These are phyloP conservation scores for Ctenomys sociabilis DNA, from an alignment of 2,113 vertebrate genomes.

Conservation along the genomic window DNA sequence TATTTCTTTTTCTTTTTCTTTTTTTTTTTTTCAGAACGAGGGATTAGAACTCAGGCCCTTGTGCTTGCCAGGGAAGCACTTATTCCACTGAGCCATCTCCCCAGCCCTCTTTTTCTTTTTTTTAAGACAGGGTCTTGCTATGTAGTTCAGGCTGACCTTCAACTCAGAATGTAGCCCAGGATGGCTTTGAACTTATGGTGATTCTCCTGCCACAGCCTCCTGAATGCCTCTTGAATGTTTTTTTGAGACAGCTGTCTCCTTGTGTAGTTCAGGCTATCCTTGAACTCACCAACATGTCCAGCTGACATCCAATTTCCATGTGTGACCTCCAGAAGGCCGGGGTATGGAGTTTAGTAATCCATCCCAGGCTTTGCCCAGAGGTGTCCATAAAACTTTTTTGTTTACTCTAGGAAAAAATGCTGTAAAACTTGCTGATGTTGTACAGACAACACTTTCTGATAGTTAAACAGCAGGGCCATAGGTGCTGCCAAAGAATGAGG, in stretches of 20 bases:
- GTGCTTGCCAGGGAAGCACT: too few relatives aligned
- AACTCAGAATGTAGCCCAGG: background rate
- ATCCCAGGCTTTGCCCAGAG: slow-evolving; percentile 67
- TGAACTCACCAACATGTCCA: background rate
- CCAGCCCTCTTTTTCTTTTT: too few relatives aligned
- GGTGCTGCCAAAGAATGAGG: slow-evolving; percentile 83
- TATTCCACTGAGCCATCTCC: too few relatives aligned
- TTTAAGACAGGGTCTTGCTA: background rate
- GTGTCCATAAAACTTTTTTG: slow-evolving; percentile 58
- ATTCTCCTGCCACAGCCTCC: background rate
- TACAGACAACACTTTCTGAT: slow-evolving; percentile 78
- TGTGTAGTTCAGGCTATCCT: background rate
- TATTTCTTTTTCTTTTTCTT: too few relatives aligned
- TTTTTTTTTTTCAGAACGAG: too few relatives aligned
- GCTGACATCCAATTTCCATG: background rate
- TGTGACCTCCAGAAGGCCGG: background rate
- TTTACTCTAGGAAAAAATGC: slow-evolving; percentile 76
- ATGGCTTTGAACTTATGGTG: background rate
- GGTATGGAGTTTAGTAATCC: slow-evolving; percentile 73
- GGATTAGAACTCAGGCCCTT: too few relatives aligned
- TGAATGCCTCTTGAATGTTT: background rate
- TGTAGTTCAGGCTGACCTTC: background rate
- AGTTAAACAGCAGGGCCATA: slow-evolving; percentile 78
- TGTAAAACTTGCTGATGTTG: slow-evolving; percentile 78
- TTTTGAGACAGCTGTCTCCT: background rate